These are phyloP conservation scores for Hydropsyche betteni DNA, from an alignment of 2,888 invertebrate species.

Conservation along the genomic window DNA sequence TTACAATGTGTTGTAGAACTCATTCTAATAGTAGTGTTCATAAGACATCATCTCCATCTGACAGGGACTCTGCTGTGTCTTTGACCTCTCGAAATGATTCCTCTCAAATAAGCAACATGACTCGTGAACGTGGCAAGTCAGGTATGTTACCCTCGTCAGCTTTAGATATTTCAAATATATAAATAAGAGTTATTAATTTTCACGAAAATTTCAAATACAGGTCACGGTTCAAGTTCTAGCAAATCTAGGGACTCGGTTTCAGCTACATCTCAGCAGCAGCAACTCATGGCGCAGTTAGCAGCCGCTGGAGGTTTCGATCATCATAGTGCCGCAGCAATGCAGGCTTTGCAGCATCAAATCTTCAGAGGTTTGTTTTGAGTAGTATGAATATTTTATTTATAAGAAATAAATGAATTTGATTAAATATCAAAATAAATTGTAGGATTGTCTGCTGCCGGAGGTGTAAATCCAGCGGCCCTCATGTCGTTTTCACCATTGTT, in stretches of 20 bases:
- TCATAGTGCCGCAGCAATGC: constrained; percentile 77
- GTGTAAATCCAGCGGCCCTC: constrained; percentile 78
- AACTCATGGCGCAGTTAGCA: constrained; percentile 64
- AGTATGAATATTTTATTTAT: constrained; percentile 38
- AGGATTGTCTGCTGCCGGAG: constrained; percentile 69
- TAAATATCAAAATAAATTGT: constrained; percentile 41
- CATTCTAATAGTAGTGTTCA: constrained; percentile 44
- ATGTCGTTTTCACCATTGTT: constrained; percentile 87
- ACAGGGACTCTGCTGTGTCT: constrained; percentile 43
- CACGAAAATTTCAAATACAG: not conserved
- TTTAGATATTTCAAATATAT: too few relatives aligned
- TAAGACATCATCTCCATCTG: constrained; percentile 47
- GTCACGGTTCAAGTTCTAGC: constrained; percentile 36
- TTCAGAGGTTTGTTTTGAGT: constrained; percentile 71
- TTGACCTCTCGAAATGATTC: constrained; percentile 41
- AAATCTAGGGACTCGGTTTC: constrained; percentile 33
- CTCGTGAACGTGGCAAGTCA: constrained; percentile 28
- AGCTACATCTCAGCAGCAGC: constrained; percentile 57
- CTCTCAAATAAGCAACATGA: constrained; percentile 36
- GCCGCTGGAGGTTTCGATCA: constrained; percentile 63
- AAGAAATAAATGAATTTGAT: constrained; percentile 2
- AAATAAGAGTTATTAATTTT: too few relatives aligned
- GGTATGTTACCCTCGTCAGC: not conserved
- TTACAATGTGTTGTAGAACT: constrained; percentile 20
- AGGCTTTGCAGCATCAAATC: constrained; percentile 85